A percentile compares a stretch with the other conserved stretches of the same genome.
Conservation (phyloP, 2,797 vertebrate genomes). For the Sciurus carolinensis region DNA sequence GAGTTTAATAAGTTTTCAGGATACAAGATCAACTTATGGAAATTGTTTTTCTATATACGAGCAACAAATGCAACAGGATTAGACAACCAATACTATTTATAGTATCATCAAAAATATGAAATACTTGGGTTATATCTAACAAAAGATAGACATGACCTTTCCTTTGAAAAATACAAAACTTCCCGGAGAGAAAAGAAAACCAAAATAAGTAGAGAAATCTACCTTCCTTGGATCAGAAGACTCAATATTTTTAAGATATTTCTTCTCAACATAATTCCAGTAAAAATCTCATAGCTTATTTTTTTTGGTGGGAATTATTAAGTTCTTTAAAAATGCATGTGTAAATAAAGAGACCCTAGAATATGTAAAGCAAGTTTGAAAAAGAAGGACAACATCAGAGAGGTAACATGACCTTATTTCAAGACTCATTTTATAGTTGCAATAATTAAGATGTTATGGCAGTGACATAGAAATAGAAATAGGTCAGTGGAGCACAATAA, state of each 20-base stretch:
- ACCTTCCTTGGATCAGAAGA: not conserved
- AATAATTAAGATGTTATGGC: not conserved
- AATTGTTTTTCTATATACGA: slow-evolving; percentile 15
- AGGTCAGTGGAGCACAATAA: not conserved
- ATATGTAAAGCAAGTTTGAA: not conserved
- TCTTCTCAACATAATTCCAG: not conserved
- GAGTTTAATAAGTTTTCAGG: slow-evolving; percentile 17
- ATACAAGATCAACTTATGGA: not conserved
- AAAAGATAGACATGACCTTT: not conserved
- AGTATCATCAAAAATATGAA: not conserved
- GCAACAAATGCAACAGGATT: not conserved
- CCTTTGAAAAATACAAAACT: not conserved
- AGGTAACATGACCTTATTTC: not conserved
- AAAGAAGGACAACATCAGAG: not conserved
- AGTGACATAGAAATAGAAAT: not conserved
- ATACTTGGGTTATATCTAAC: not conserved
- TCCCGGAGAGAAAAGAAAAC: not conserved
- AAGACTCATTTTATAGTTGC: not conserved
- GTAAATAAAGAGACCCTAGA: not conserved
- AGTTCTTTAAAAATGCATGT: not conserved
- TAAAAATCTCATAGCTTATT: not conserved
- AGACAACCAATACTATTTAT: not conserved
- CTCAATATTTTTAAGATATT: not conserved
- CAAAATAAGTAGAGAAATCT: not conserved
- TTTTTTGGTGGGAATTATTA: not conserved